These are phyloP conservation scores for Sebastes matsubarae DNA, from an alignment of 2,797 vertebrate genomes.

Conservation along the genomic window DNA sequence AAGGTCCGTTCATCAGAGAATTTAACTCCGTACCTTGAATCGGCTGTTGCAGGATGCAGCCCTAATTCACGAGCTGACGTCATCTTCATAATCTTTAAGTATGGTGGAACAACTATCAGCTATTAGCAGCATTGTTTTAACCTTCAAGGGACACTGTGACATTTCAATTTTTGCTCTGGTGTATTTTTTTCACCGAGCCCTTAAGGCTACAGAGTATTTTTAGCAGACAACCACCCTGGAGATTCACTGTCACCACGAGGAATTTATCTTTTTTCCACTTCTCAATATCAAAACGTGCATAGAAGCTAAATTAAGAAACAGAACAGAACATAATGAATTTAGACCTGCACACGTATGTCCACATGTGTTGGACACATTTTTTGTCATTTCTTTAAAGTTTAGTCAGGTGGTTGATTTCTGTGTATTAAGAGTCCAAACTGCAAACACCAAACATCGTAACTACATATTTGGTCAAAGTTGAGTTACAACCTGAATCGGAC, in stretches of 20 bases:
- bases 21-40: constrained; percentile 31
- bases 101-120: constrained; percentile 1
- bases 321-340: not conserved
- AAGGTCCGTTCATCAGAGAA: constrained; percentile 27
- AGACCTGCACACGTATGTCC: not conserved
- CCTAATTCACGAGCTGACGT: constrained; percentile 26
- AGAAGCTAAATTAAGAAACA: not conserved
- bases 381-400: not conserved
- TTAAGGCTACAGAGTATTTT: constrained; percentile 22
- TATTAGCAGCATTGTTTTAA: constrained; percentile 39
- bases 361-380: not conserved
- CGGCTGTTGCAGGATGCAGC: constrained; percentile 15
- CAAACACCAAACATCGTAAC: not conserved
- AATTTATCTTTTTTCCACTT: not conserved
- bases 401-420: not conserved
- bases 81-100: constrained; percentile 13
- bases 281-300: not conserved
- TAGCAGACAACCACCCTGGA: constrained; percentile 3
- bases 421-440: not conserved
- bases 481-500: not conserved
- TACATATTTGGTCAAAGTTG: not conserved
- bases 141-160: constrained; percentile 29
- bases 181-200: not conserved
- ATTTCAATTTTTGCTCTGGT: constrained; percentile 23
- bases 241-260: not conserved